Evolutionary conservation across 2,888 invertebrate genomes (phyloP), one percentile per base, ranked within the genome.

Genomic region (Euphydryas editha): DNA sequence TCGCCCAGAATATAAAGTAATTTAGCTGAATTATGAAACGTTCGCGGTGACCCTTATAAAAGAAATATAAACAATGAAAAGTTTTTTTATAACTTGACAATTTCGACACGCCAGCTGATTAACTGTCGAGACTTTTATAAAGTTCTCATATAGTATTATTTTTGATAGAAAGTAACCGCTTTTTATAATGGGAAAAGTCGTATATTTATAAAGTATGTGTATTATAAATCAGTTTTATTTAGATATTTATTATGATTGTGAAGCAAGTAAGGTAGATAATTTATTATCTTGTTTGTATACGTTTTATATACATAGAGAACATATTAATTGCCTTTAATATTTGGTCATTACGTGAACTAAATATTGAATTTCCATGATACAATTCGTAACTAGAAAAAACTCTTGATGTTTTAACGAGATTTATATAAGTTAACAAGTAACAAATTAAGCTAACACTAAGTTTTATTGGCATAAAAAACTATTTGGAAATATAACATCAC

Each of bases 21-120:
- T 87, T 84, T 78, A 73, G 74, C 81, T 83, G 81, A 87, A 82
- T 85, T 84, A 85, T 81, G 78, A 78, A 82, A 78, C 76, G 78
- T 77, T 77, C 69, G 70, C 74, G 73, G 75, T 69, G 73, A 71
- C 73, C 77, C 74, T 76, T 76, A 78, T 78, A 75, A 76, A 80
- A 79, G 72, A 78, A 80, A 79, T 80, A 81, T 63, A 82, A 81
- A 81, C 78, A 82, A 82, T 78, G 76, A 75, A 76, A 75, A 80
- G 76, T 7, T 47, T 46, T 80, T 82, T 79, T 76, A 82, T 78
- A 81, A 78, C 42, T 61, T 21, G 56, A 68, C 36, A 51, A 66
- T 62, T 66, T 68, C 18, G 49, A 56, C 42, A 55, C 44, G 30
- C 55, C 17, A 36, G 36, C 21, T 44, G 61, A 57, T 62, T 62